Evolutionary conservation across 2,888 invertebrate species (phyloP), one percentile per base, ranked within the genome.

Genomic region (Cyaniris semiargus): DNA sequence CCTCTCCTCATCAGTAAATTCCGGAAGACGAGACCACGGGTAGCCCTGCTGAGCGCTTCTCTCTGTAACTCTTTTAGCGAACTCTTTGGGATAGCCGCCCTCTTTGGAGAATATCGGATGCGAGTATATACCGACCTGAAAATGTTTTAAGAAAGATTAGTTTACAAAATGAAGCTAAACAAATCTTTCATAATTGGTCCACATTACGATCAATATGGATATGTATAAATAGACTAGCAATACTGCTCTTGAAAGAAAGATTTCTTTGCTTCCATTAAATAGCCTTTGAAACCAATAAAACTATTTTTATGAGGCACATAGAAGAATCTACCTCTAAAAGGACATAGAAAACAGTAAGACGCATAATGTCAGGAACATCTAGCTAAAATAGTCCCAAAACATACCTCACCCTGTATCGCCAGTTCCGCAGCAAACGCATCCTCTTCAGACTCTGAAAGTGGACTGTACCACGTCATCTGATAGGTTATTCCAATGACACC

Each of bases 71-170:
- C 83, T 82, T 18, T 91, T 84, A 23, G 90, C 87, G 76, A 95
- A 84, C 48, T 94, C 87, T 38, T 90, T 87, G 0, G 95, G 95
- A 80, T 94, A 95, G 79, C 95, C 94, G 21, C 95, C 95, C 21
- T 92, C 84, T 48, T 86, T 80, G 4, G 89, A 89, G 81, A 91
- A 94, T 75, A 95, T 93, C 0, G 95, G 95, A 76, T 94, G 89
- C 0, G 92, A 90, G 82, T 91, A 94, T 71, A 93, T 76, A 15
- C 92, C 94, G 86, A 89, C 89, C 93, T 92, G 82, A 27, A 18
- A 38, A 72, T 5, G 13, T 6, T 58, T 58, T 21, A 23, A 8
- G 21, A 38, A 38, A 44, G 10, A 44, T 44, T 44, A 44, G 10
- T 44, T 44, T 3, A 44, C 44, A 44, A 44, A 0, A 38, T 6